These are phyloP conservation scores for Drosophila acutilabella DNA, from an alignment of 2,888 invertebrate genomes.

Conservation along the genomic window DNA sequence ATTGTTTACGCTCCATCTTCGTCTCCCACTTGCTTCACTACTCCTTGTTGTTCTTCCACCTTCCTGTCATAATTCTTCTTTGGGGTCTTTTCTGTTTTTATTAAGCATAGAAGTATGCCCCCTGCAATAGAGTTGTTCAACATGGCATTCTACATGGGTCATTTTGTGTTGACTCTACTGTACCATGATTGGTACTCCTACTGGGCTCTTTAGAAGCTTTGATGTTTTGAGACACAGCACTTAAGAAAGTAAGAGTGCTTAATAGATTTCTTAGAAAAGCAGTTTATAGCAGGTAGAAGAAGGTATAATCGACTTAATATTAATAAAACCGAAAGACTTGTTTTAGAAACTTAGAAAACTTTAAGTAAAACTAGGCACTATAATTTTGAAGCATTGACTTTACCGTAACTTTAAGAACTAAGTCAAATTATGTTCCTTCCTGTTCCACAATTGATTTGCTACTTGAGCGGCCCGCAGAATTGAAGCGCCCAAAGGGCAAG, in stretches of 20 bases:
- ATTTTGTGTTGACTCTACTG: constrained; percentile 7
- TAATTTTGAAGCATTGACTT: not conserved
- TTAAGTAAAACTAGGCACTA: no score
- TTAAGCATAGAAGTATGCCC: constrained; percentile 38
- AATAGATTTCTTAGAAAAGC: no score
- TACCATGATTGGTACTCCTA: constrained; percentile 13
- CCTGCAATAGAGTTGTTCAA: constrained; percentile 76
- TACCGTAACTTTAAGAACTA: not conserved
- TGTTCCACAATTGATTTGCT: constrained; percentile 10
- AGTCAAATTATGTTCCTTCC: not conserved
- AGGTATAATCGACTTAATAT: no score
- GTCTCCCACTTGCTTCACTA: constrained; percentile 10
- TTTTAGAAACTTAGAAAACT: no score
- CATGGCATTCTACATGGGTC: constrained; percentile 71
- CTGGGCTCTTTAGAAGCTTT: constrained; percentile 29
- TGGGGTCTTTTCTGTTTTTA: constrained; percentile 42
- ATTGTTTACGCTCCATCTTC: constrained; percentile 73
- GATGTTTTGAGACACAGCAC: constrained; percentile 18
- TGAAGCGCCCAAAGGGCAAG: not conserved
- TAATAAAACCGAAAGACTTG: no score
- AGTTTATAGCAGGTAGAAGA: no score
- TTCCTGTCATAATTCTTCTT: constrained; percentile 38
- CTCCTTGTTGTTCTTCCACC: constrained; percentile 2
- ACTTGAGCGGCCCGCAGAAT: constrained; percentile 46
- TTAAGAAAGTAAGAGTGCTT: no score